Evolutionary conservation across 2,113 vertebrate genomes (phyloP), one percentile per base, ranked within the genome.

Genomic region (Chionis minor): DNA sequence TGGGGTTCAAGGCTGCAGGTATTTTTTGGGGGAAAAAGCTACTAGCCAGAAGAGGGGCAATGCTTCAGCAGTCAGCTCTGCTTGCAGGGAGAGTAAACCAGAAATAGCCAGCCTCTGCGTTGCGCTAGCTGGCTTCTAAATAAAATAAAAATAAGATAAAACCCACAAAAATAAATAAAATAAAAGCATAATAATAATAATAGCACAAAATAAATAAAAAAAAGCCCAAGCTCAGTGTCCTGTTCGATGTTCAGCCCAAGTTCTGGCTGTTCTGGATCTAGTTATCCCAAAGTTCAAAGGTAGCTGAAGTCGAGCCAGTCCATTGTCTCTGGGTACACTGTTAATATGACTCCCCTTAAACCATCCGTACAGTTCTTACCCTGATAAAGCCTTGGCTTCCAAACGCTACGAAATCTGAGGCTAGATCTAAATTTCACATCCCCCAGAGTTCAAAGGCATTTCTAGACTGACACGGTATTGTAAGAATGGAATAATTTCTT

Each of bases 401-500:
- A 78, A 91, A 69, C 11, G 5, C 38, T 16, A 14, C 0, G 6
- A 89, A 84, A 91, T 91, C 88, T 85, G 80, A 93, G 84, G 86
- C 17, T 9, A 61, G 56, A 95, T 88, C 88, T 91, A 61, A 71
- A 91, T 85, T 91, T 44, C 73, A 52, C 86, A 87, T 84, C 73
- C 69, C 65, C 49, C 56, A 17, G 83, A 94, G 92, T 85, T 94
- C 94, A 86, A 81, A 92, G 62, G 70, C 74, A 85, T 88, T 85
- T 80, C 73, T 35, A 79, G 73, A 87, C 84, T 79, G 91, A 87
- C 84, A 82, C 0, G 8, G 35, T 56, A 91, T 72, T 84, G 81
- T 79, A 74, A 86, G 91, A 94, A 92, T 9, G 42, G 92, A 92
- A 72, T 84, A 61, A 95, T 94, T 95, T 87, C 77, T 81, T 95